phyloP scores from a whole-genome alignment of 2,888 invertebrate genomes.

The Oegoconia quadripuncta region DNA sequence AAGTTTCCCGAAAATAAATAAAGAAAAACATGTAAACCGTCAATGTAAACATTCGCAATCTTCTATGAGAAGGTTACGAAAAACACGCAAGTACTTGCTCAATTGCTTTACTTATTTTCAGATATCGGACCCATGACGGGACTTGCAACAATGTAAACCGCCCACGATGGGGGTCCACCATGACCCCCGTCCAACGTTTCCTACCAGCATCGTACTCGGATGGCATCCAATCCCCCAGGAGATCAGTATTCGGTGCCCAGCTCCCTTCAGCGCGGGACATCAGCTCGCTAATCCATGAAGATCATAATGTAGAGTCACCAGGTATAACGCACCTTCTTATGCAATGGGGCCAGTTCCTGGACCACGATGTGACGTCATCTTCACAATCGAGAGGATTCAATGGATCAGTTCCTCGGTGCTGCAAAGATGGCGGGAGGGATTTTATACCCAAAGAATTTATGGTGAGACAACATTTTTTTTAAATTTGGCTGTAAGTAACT shows the following conservation, averaged over 20 bases:
- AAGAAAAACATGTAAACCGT: too few relatives aligned
- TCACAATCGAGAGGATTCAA: slow-evolving; percentile 88
- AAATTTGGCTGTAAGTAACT: not conserved
- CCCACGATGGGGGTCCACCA: slow-evolving; percentile 89
- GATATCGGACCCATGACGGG: slow-evolving; percentile 92
- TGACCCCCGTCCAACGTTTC: slow-evolving; percentile 90
- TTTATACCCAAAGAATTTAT: slow-evolving; percentile 81
- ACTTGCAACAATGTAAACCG: slow-evolving; percentile 91
- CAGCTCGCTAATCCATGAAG: slow-evolving; percentile 81
- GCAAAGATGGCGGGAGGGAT: slow-evolving; percentile 79
- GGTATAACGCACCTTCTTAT: slow-evolving; percentile 89
- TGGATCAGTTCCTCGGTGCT: slow-evolving; percentile 88
- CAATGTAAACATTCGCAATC: not conserved
- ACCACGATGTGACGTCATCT: slow-evolving; percentile 91
- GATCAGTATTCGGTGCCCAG: slow-evolving; percentile 77
- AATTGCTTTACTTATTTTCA: too few relatives aligned
- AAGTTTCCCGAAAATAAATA: too few relatives aligned
- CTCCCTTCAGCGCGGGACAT: slow-evolving; percentile 89
- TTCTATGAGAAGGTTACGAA: too few relatives aligned
- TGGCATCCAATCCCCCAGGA: slow-evolving; percentile 79
- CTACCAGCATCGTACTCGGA: slow-evolving; percentile 90
- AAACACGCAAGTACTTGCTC: too few relatives aligned
- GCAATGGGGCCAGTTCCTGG: slow-evolving; percentile 95
- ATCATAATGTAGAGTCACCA: slow-evolving; percentile 81
- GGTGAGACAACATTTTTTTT: slow-evolving; percentile 55